Conservation (phyloP, 2,797 vertebrate species). For the Iguana delicatissima region DNA sequence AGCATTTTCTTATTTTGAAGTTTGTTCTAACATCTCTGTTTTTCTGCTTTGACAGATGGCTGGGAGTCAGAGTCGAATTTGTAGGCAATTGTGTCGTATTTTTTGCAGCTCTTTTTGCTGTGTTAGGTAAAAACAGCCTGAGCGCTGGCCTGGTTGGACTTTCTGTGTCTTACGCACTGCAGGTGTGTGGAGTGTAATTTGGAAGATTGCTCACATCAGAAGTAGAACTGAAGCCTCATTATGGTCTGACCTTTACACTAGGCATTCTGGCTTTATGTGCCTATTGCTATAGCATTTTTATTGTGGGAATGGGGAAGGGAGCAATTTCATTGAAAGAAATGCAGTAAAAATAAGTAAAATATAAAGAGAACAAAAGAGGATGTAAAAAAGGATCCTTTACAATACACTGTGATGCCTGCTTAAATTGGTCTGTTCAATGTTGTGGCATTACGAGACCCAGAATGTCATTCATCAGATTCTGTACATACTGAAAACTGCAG, state of each 20-base stretch:
- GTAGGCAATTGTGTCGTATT: slow-evolving; percentile 95
- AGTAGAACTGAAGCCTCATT: background rate
- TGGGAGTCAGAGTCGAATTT: slow-evolving; percentile 92
- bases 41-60: slow-evolving; percentile 85
- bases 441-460: background rate
- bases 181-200: slow-evolving; percentile 79
- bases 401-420: background rate
- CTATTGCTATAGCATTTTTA: background rate
- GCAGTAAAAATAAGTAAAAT: background rate
- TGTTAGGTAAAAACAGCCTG: slow-evolving; percentile 85
- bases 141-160: slow-evolving; percentile 92
- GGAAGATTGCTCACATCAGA: background rate
- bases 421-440: background rate
- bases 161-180: slow-evolving; percentile 93
- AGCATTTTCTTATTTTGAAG: background rate
- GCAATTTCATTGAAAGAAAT: background rate
- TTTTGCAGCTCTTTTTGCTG: slow-evolving; percentile 94
- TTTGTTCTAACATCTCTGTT: background rate
- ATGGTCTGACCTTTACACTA: slow-evolving; percentile 5
- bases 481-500: background rate
- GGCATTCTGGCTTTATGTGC: slow-evolving; percentile 15
- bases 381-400: background rate
- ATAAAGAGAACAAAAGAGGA: background rate
- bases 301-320: too few species aligned
- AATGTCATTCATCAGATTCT: background rate